A percentile compares a stretch with the other conserved stretches of the same genome.
These are phyloP conservation scores for Scleropages formosus DNA, from an alignment of 2,797 vertebrate species.

Conservation along the genomic window DNA sequence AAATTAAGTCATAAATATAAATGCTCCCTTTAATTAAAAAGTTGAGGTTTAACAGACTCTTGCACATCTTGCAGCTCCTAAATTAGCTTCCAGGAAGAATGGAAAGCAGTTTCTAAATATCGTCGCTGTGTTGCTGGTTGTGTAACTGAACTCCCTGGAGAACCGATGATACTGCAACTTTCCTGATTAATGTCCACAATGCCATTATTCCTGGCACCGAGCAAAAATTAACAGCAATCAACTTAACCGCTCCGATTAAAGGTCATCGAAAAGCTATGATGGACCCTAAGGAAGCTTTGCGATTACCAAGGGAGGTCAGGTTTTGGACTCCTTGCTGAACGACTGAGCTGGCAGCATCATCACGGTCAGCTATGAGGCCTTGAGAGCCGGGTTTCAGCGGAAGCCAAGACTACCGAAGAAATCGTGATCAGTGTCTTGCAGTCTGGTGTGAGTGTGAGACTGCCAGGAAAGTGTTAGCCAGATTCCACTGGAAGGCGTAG, in stretches of 20 bases:
- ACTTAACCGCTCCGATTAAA: constrained; percentile 39
- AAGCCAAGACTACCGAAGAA: neutral
- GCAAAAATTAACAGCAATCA: constrained; percentile 34
- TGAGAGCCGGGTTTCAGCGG: neutral
- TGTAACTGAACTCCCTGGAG: constrained; percentile 18
- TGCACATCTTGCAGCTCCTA: constrained; percentile 9
- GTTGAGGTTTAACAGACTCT: constrained; percentile 14
- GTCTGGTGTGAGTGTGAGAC: too few species aligned
- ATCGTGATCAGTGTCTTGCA: neutral
- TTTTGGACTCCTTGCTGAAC: neutral
- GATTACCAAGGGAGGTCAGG: constrained; percentile 38
- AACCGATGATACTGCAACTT: constrained; percentile 26
- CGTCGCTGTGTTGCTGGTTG: constrained; percentile 1
- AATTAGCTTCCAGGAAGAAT: constrained; percentile 24
- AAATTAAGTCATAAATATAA: constrained; percentile 29
- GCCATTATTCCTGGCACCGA: constrained; percentile 24
- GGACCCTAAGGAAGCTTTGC: constrained; percentile 20
- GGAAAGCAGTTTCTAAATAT: constrained; percentile 24
- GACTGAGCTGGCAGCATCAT: neutral
- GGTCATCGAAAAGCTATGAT: constrained; percentile 13
- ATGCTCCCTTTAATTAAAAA: constrained; percentile 27
- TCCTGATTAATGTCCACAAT: constrained; percentile 38
- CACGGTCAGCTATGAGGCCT: neutral
- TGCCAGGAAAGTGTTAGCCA: neutral
- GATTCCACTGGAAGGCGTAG: neutral